A percentile compares a stretch with the other conserved stretches of the same genome.
Evolutionary conservation across 2,888 invertebrate genomes (phyloP).

Genomic region (Hymenopus coronatus): DNA sequence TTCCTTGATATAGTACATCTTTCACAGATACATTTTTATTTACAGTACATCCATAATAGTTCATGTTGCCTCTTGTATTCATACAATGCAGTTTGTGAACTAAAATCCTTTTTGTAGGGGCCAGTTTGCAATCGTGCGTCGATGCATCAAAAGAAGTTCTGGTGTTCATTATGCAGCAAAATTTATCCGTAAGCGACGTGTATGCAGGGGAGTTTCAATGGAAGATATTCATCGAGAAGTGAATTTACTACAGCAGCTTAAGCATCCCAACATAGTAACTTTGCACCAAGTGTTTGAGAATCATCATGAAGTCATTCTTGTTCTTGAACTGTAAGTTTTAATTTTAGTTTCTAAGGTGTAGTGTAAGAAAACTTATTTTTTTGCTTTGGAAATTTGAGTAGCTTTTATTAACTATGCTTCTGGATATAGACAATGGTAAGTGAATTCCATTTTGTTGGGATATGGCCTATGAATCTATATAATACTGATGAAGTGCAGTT

Average conservation of each 20-base stretch:
- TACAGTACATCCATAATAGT: no score
- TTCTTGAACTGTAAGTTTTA: slow-evolving; percentile 56
- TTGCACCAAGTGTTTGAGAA: slow-evolving; percentile 62
- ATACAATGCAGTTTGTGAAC: no score
- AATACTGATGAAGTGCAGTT: no score
- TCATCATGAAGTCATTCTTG: slow-evolving; percentile 56
- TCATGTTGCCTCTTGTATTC: no score
- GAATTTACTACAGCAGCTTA: slow-evolving; percentile 53
- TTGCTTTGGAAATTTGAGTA: neutral
- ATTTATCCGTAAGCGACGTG: slow-evolving; percentile 59
- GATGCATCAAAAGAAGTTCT: slow-evolving; percentile 53
- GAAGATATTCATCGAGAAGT: slow-evolving; percentile 60
- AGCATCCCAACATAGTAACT: slow-evolving; percentile 60
- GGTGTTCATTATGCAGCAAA: slow-evolving; percentile 60
- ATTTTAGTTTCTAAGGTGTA: neutral
- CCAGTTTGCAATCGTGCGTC: slow-evolving; percentile 62
- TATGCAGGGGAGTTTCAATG: slow-evolving; percentile 56
- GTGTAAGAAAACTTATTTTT: neutral
- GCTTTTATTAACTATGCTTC: no score
- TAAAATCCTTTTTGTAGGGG: slow-evolving; percentile 48
- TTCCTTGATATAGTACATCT: no score
- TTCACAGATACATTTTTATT: no score
- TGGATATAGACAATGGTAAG: no score
- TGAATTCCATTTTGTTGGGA: no score
- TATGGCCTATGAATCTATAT: no score